Conservation (phyloP, 2,113 vertebrate species). For the Plecotus auritus region DNA sequence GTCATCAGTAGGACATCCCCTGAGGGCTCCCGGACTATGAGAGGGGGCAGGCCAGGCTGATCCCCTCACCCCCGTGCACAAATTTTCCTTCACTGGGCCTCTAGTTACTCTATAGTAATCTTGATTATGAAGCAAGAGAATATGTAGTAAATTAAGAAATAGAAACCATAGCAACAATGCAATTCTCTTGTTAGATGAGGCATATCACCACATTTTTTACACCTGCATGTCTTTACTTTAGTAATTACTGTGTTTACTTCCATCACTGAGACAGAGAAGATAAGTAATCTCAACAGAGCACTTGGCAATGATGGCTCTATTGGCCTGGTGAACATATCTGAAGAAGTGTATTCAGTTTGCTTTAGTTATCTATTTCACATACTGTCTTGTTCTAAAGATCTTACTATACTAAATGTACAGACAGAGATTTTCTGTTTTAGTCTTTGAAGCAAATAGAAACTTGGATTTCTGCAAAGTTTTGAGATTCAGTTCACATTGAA, state of each 20-base stretch:
- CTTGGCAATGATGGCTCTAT: background rate
- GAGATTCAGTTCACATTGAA: constrained; percentile 30
- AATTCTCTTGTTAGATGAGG: background rate
- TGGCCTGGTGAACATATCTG: background rate
- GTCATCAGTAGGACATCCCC: too few relatives aligned
- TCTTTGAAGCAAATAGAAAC: constrained; percentile 49
- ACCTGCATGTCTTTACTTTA: background rate
- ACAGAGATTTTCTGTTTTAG: background rate
- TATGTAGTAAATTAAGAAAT: background rate
- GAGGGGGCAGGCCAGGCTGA: too few relatives aligned
- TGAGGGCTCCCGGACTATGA: too few relatives aligned
- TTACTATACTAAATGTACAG: background rate
- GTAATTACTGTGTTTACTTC: background rate
- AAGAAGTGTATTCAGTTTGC: background rate
- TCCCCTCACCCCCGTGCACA: too few relatives aligned
- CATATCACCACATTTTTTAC: background rate
- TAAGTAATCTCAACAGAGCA: background rate
- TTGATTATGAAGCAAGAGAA: background rate
- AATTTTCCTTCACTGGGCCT: too few relatives aligned
- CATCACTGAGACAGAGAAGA: background rate
- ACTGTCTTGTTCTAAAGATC: background rate
- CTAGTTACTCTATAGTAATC: background rate
- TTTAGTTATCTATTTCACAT: background rate
- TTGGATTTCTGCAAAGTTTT: constrained; percentile 24
- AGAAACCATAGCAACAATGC: background rate